A percentile compares a stretch with the other conserved stretches of the same genome.
Evolutionary conservation across 2,113 vertebrate species (phyloP).

Genomic region (cattle (Bos taurus)): ARS-UCD2.0 NC_037357.1:134408001-134408500

Average conservation of each 20-base stretch:
- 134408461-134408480: not conserved
- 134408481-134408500: not conserved
- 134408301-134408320: rapidly evolving
- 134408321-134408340: not conserved
- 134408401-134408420: not conserved
- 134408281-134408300: not conserved
- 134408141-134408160: not conserved
- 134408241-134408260: not conserved
- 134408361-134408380: not conserved
- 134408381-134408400: not conserved
- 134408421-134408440: not conserved
- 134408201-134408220: not conserved
- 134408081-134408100: not conserved
- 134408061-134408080: not conserved
- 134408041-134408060: not conserved
- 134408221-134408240: not conserved
- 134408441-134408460: not conserved
- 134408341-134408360: not conserved
- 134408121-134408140: not conserved
- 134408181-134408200: not conserved
- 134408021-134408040: not conserved
- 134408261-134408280: not conserved
- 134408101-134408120: not conserved
- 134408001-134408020: not conserved
- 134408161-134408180: not conserved